phyloP scores from a whole-genome alignment of 2,888 invertebrate genomes.

The Drosophila ochracea region DNA sequence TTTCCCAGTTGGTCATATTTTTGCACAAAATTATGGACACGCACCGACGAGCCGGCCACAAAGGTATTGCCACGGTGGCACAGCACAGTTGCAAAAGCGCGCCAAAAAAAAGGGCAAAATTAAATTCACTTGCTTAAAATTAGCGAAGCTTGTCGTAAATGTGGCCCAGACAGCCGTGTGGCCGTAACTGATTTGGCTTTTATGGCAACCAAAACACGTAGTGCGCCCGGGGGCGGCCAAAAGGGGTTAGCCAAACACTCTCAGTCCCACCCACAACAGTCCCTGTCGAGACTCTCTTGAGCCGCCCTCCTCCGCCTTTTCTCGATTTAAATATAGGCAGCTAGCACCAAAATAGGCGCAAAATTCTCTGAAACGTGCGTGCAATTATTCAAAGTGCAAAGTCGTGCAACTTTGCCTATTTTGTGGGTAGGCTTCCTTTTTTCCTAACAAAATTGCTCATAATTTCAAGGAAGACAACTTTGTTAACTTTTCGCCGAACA shows the following conservation, averaged over 20 bases:
- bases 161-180: conserved; percentile 48
- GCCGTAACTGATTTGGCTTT: conserved; percentile 50
- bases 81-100: conserved; percentile 31
- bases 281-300: conserved; percentile 10
- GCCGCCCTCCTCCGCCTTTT: background rate
- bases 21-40: background rate
- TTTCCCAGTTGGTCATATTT: background rate
- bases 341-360: conserved; percentile 45
- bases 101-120: conserved; percentile 35
- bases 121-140: conserved; percentile 68
- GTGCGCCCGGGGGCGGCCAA: conserved; percentile 28
- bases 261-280: background rate
- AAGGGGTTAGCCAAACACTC: conserved; percentile 1
- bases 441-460: conserved; percentile 59
- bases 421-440: background rate
- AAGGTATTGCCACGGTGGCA: background rate
- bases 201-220: conserved; percentile 69
- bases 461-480: conserved; percentile 61
- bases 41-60: background rate
- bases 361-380: conserved; percentile 54
- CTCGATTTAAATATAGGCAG: conserved; percentile 37
- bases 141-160: conserved; percentile 57
- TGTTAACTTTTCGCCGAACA: conserved; percentile 53
- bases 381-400: conserved; percentile 78
- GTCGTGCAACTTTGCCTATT: conserved; percentile 46